Conservation (phyloP, 2,797 vertebrate genomes). For the Micrastur ruficollis region DNA sequence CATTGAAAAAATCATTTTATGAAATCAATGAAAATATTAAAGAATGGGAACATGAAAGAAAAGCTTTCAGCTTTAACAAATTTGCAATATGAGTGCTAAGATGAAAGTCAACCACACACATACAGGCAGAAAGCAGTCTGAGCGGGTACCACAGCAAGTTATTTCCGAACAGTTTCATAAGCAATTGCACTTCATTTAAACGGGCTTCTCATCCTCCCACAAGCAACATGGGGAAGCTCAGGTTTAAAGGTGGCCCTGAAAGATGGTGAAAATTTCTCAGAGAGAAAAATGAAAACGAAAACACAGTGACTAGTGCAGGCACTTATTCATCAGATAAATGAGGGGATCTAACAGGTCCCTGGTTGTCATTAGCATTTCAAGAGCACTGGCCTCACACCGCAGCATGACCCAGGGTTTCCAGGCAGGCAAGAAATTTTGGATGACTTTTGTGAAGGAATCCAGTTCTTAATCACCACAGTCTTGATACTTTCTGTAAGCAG, state of each 20-base stretch:
- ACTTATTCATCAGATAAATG: background rate
- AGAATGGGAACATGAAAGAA: background rate
- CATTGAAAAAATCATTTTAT: background rate
- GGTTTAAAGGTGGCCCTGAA: background rate
- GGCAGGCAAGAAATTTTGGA: background rate
- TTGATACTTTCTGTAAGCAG: background rate
- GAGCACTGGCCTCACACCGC: accelerated
- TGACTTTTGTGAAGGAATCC: background rate
- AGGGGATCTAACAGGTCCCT: background rate
- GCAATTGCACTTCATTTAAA: background rate
- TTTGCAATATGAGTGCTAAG: background rate
- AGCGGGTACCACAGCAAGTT: background rate
- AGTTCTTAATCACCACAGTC: background rate
- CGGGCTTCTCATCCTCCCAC: background rate
- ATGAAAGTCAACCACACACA: background rate
- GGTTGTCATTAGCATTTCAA: background rate
- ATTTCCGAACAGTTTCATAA: background rate
- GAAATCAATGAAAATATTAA: background rate
- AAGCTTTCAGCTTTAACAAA: background rate
- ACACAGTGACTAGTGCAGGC: background rate
- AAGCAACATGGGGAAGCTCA: background rate
- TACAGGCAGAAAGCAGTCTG: background rate
- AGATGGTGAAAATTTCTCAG: background rate
- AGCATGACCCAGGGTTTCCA: background rate
- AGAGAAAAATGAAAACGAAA: background rate